Base-by-base conservation (phyloP, 1,140 invertebrate genomes). In the Magallana ariakensis region DNA sequence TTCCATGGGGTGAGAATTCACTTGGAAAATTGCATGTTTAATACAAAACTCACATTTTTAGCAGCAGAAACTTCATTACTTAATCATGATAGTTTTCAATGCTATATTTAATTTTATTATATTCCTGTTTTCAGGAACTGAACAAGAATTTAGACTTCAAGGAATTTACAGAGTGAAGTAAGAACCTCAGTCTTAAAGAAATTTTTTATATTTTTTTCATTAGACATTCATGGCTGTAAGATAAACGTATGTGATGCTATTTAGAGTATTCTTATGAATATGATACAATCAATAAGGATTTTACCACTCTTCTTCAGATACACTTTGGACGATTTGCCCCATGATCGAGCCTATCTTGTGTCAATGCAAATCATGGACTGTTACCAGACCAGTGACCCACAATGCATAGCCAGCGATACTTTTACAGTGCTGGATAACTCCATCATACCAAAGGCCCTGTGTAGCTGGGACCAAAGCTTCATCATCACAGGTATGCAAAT, bases 361-460 rank as follows among this genome's bases (percentile, higher is more conserved):
- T 85, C 80, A 22, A 19, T 90, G 75, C 85, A 87, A 15, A 9
- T 90, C 9, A 86, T 62, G 46, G 58, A 83, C 66, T 90, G 89
- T 60, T 88, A 80, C 33, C 85, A 88, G 46, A 83, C 56, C 6
- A 80, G 70, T 19, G 55, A 83, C 33, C 60, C 83, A 55, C 84
- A 85, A 19, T 88, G 87, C 56, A 26, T 26, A 33, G 22, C 66
- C 26, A 26, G 26, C 0, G 54, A 87, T 22, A 8, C 46, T 9
- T 81, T 62, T 9, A 60, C 57, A 16, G 83, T 87, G 58, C 62
- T 87, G 22, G 60, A 83, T 11, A 87, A 87, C 33, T 75, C 60
- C 46, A 83, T 55, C 26, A 66, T 87, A 57, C 86, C 86, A 33
- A 83, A 87, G 26, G 54, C 19, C 7, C 53, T 55, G 22, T 87